These are phyloP conservation scores for Melieria picta DNA, from an alignment of 2,888 invertebrate species.

Conservation along the genomic window DNA sequence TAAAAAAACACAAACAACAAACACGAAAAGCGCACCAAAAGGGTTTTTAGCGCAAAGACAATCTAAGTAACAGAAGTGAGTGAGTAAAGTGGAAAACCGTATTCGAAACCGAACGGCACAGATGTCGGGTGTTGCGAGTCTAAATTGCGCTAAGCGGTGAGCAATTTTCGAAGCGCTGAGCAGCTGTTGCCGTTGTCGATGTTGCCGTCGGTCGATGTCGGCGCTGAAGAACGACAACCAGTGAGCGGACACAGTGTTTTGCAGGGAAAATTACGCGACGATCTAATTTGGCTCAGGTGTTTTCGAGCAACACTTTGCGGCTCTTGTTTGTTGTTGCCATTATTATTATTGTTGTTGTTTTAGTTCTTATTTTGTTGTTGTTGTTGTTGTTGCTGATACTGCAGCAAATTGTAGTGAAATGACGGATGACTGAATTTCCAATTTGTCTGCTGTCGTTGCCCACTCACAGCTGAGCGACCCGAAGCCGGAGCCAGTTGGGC, in stretches of 20 bases:
- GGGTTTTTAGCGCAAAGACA: not conserved
- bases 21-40: not conserved
- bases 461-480: not conserved
- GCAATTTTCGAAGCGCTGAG: no score
- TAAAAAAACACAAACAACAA: not conserved
- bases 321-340: not conserved
- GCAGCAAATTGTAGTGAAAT: not conserved
- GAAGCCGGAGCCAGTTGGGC: no score
- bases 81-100: not conserved
- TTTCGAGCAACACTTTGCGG: slow-evolving; percentile 7
- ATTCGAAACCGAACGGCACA: no score
- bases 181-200: no score
- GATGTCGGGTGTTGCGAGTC: no score
- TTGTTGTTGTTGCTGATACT: not conserved
- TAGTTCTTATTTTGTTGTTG: not conserved
- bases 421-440: not conserved
- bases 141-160: no score
- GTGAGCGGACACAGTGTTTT: not conserved
- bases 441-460: not conserved
- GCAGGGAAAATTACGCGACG: slow-evolving; percentile 41
- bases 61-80: not conserved
- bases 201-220: no score
- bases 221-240: not conserved
- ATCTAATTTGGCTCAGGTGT: slow-evolving; percentile 45
- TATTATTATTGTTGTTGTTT: not conserved